Evolutionary conservation across 2,113 vertebrate species (phyloP).

Genomic region (Ariopsis seemanni): DNA sequence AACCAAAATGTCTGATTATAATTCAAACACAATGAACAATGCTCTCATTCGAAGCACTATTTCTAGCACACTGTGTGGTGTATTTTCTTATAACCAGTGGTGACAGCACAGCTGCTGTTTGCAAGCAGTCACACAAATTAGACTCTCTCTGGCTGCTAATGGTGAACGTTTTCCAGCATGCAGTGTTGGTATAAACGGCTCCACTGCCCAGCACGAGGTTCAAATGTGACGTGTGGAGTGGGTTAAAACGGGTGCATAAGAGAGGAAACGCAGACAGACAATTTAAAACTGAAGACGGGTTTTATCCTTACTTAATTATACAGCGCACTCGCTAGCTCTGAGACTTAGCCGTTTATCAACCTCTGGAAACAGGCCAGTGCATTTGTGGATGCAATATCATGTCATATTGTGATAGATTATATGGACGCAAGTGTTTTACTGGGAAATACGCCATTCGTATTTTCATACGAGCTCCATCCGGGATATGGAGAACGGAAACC

Average conservation of each 20-base stretch:
- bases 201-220: not conserved
- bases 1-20: not conserved
- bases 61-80: not conserved
- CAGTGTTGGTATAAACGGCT: not conserved
- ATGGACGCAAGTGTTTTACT: too few relatives aligned
- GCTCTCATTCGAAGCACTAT: not conserved
- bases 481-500: too few relatives aligned
- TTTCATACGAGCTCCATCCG: too few relatives aligned
- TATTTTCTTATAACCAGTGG: not conserved
- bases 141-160: not conserved
- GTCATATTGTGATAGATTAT: too few relatives aligned
- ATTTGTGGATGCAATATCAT: not conserved
- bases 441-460: too few relatives aligned
- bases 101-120: conserved; percentile 8
- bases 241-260: not conserved
- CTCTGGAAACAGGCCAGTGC: not conserved
- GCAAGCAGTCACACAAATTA: conserved; percentile 15
- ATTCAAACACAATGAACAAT: not conserved
- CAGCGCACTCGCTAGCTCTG: not conserved
- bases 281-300: conserved; percentile 2
- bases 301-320: conserved; percentile 31
- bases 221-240: not conserved
- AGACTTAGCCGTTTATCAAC: not conserved
- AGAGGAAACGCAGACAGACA: not conserved
- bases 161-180: not conserved